These are phyloP conservation scores for Aporophyla nigra DNA, from an alignment of 2,888 invertebrate genomes.

Conservation along the genomic window DNA sequence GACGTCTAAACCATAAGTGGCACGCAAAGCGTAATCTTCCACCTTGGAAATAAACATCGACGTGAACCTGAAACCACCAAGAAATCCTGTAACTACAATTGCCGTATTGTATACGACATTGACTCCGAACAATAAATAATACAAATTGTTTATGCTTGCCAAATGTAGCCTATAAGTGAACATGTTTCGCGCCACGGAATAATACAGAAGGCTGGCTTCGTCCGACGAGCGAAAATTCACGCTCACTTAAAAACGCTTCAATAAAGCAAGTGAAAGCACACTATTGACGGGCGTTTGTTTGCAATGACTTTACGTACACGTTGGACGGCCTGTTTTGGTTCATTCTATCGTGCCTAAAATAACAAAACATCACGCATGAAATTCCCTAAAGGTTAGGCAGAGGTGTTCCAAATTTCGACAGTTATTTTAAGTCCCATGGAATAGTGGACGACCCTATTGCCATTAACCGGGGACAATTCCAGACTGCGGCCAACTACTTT, in stretches of 20 bases:
- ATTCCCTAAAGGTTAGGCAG: not conserved
- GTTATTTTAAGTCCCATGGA: too few relatives aligned
- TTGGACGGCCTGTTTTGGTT: not conserved
- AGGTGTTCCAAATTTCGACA: not conserved
- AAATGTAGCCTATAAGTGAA: constrained; percentile 67
- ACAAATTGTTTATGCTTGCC: constrained; percentile 67
- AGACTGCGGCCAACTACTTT: not conserved
- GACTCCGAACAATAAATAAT: constrained; percentile 58
- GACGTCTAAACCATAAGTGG: not conserved
- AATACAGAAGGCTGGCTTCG: not conserved
- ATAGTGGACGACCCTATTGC: not conserved
- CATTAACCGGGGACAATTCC: not conserved
- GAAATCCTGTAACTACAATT: constrained; percentile 30
- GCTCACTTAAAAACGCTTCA: not conserved
- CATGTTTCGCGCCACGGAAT: constrained; percentile 41
- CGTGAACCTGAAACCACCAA: constrained; percentile 7
- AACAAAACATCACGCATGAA: not conserved
- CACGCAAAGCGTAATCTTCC: constrained; percentile 1
- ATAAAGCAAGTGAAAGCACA: not conserved
- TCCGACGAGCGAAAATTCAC: too few relatives aligned
- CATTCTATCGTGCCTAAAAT: not conserved
- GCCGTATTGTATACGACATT: constrained; percentile 48
- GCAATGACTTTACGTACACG: not conserved
- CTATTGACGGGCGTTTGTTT: not conserved
- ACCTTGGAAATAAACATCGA: not conserved